phyloP scores from a whole-genome alignment of 2,797 vertebrate genomes.

The Okamejei kenojei region DNA sequence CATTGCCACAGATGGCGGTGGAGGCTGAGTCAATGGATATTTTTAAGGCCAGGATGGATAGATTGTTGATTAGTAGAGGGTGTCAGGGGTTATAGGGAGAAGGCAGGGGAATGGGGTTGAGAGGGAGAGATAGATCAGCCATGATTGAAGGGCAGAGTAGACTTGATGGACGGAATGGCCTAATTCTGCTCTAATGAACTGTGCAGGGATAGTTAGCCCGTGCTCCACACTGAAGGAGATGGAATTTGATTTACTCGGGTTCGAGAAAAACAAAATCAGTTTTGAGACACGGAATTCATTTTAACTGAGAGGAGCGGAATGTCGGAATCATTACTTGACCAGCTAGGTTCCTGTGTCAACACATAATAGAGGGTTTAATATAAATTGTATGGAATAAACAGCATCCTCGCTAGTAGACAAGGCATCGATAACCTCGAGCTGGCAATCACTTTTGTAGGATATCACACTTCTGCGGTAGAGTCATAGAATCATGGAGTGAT shows the following conservation, averaged over 20 bases:
- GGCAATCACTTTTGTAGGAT: background rate
- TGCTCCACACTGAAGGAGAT: too few relatives aligned
- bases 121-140: too few relatives aligned
- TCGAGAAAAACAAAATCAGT: background rate
- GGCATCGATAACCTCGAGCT: background rate
- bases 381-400: constrained; percentile 33
- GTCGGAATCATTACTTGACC: constrained; percentile 1
- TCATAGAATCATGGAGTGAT: too few relatives aligned
- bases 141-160: too few relatives aligned
- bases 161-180: too few relatives aligned
- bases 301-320: background rate
- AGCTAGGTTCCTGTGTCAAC: background rate
- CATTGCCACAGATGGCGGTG: too few relatives aligned
- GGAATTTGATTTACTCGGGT: background rate
- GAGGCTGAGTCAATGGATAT: too few relatives aligned
- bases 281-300: background rate
- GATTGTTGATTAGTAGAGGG: too few relatives aligned
- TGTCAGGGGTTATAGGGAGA: too few relatives aligned
- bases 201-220: background rate
- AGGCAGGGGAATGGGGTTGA: too few relatives aligned
- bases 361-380: constrained; percentile 30
- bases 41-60: too few relatives aligned
- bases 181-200: too few relatives aligned
- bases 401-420: background rate
- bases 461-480: background rate